Conservation (phyloP, 2,888 invertebrate species). For the Buathra laborator region DNA sequence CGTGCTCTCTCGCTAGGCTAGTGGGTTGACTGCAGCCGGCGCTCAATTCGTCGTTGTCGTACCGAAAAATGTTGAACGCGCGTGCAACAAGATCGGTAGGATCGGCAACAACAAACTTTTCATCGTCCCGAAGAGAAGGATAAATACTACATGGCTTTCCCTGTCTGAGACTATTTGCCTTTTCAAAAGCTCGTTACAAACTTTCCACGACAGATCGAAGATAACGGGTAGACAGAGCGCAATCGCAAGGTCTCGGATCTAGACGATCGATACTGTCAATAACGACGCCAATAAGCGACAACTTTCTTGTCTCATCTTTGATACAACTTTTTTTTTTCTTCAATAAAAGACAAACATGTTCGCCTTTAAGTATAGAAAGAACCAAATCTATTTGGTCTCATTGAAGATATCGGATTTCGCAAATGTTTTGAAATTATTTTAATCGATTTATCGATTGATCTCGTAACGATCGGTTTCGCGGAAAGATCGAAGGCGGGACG, state of each 20-base stretch:
- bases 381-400: background rate
- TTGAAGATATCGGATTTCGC: too few relatives aligned
- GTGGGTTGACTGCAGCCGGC: constrained; percentile 6
- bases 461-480: background rate
- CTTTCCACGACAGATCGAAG: constrained; percentile 51
- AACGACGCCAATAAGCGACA: background rate
- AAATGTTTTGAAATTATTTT: background rate
- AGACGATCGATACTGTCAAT: constrained; percentile 20
- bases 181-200: background rate
- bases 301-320: background rate
- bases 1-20: constrained; percentile 8
- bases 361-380: too few relatives aligned
- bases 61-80: constrained; percentile 20
- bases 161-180: constrained; percentile 24
- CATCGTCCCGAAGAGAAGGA: background rate
- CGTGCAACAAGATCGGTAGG: background rate
- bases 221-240: constrained; percentile 22
- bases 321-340: background rate
- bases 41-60: constrained; percentile 8
- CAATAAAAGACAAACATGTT: background rate
- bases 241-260: constrained; percentile 21
- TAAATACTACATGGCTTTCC: constrained; percentile 14
- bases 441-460: background rate
- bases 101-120: background rate
- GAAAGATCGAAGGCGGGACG: background rate